Conservation (phyloP, 2,888 invertebrate genomes). For the Lamproptera curius region DNA sequence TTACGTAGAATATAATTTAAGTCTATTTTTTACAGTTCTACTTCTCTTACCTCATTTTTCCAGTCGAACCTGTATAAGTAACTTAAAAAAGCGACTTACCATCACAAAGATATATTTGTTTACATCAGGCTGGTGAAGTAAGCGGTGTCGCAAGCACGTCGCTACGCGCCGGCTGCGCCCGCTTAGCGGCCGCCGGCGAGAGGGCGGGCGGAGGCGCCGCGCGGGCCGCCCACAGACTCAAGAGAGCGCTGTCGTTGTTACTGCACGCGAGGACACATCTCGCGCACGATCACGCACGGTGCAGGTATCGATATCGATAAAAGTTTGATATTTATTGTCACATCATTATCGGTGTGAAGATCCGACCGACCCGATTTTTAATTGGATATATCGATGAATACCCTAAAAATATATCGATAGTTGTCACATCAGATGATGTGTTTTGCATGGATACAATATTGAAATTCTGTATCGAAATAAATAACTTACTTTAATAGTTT, state of each 20-base stretch:
- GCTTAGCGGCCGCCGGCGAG: slow-evolving; percentile 57
- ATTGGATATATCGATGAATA: too few relatives aligned
- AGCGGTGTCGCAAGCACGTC: slow-evolving; percentile 43
- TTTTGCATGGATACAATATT: too few relatives aligned
- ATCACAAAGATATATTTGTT: slow-evolving; percentile 81
- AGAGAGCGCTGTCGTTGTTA: slow-evolving; percentile 59
- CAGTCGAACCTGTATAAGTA: too few relatives aligned
- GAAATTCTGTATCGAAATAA: too few relatives aligned
- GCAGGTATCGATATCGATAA: slow-evolving; percentile 38
- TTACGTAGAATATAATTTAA: too few relatives aligned
- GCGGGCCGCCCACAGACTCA: slow-evolving; percentile 61
- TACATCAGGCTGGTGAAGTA: slow-evolving; percentile 47
- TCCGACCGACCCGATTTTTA: too few relatives aligned
- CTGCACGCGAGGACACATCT: slow-evolving; percentile 63
- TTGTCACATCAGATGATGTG: not conserved
- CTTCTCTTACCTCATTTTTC: too few relatives aligned
- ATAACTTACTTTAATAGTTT: too few relatives aligned
- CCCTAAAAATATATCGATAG: not conserved
- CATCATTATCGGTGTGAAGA: too few relatives aligned
- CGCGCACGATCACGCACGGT: slow-evolving; percentile 62
- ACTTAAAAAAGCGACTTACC: slow-evolving; percentile 88
- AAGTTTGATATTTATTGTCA: too few relatives aligned
- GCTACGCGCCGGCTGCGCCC: slow-evolving; percentile 52
- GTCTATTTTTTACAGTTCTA: too few relatives aligned
- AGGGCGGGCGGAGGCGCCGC: slow-evolving; percentile 62